A percentile compares a stretch with the other conserved stretches of the same genome.
Conservation (phyloP, 1,140 invertebrate genomes). For the Drosophila tani region DNA sequence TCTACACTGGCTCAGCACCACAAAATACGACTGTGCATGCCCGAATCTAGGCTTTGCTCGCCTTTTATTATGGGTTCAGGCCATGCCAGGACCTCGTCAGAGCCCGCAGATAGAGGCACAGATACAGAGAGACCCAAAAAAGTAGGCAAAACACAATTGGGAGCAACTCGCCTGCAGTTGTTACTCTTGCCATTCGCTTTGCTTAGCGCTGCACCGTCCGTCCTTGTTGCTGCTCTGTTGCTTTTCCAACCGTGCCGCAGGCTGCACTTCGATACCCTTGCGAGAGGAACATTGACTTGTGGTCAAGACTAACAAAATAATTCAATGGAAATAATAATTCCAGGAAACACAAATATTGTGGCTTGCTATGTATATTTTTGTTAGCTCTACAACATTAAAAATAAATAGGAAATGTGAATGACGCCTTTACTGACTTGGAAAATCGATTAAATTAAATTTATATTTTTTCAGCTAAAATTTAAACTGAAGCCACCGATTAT, state of each 20-base stretch:
- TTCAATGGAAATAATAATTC: too few relatives aligned
- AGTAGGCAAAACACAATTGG: slow-evolving; percentile 37
- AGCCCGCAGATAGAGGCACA: slow-evolving; percentile 18
- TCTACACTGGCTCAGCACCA: slow-evolving; percentile 10
- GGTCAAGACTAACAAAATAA: neutral
- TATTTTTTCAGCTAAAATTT: neutral
- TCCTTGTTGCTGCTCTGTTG: slow-evolving; percentile 1
- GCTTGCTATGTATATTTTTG: too few relatives aligned
- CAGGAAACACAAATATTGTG: too few relatives aligned
- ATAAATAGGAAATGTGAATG: too few relatives aligned
- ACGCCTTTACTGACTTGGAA: too few relatives aligned
- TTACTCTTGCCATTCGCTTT: slow-evolving; percentile 14
- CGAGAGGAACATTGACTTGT: neutral
- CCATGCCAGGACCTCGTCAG: slow-evolving; percentile 42
- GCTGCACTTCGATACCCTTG: neutral
- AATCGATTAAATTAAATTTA: too few relatives aligned
- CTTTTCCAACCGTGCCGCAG: neutral
- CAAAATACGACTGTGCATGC: slow-evolving; percentile 13
- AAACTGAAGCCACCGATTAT: too few relatives aligned
- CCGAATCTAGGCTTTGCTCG: slow-evolving; percentile 15
- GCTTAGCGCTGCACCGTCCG: slow-evolving; percentile 7
- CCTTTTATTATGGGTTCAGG: slow-evolving; percentile 56
- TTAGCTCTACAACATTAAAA: too few relatives aligned
- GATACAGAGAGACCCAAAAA: slow-evolving; percentile 11
- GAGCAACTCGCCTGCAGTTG: slow-evolving; percentile 56